These are phyloP conservation scores for Tenualosa thibaudeaui DNA, from an alignment of 2,797 vertebrate species.

Conservation along the genomic window DNA sequence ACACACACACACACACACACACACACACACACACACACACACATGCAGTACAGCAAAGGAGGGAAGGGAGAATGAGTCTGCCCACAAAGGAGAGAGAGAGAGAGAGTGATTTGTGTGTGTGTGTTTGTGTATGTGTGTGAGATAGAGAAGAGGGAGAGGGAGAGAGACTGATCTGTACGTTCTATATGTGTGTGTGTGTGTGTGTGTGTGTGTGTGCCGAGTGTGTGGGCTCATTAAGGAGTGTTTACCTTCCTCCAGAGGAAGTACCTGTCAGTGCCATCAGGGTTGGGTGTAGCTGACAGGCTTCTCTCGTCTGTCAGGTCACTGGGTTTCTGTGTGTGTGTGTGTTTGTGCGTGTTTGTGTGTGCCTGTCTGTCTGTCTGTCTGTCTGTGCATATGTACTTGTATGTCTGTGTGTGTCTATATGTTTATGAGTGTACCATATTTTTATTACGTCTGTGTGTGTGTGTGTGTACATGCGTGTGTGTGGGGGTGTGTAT, in stretches of 20 bases:
- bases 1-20: too few relatives aligned
- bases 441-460: slow-evolving; percentile 30
- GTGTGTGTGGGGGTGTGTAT: slow-evolving; percentile 27
- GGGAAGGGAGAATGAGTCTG: too few relatives aligned
- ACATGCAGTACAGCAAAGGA: too few relatives aligned
- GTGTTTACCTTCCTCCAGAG: slow-evolving; percentile 10
- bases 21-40: too few relatives aligned
- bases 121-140: too few relatives aligned
- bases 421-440: slow-evolving; percentile 28
- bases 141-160: neutral
- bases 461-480: slow-evolving; percentile 37
- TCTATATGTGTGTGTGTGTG: slow-evolving; percentile 11
- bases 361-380: slow-evolving; percentile 37
- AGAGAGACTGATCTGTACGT: neutral
- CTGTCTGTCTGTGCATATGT: slow-evolving; percentile 47
- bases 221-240: slow-evolving; percentile 58
- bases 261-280: slow-evolving; percentile 22
- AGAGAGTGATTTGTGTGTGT: neutral
- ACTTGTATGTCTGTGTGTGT: slow-evolving; percentile 45
- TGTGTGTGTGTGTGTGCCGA: slow-evolving; percentile 18
- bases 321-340: slow-evolving; percentile 11
- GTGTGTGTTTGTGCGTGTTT: neutral
- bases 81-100: neutral
- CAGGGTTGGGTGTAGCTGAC: neutral
- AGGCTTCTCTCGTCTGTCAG: slow-evolving; percentile 3